Evolutionary conservation across 2,888 invertebrate species (phyloP).

Genomic region (Coelopa pilipes): DNA sequence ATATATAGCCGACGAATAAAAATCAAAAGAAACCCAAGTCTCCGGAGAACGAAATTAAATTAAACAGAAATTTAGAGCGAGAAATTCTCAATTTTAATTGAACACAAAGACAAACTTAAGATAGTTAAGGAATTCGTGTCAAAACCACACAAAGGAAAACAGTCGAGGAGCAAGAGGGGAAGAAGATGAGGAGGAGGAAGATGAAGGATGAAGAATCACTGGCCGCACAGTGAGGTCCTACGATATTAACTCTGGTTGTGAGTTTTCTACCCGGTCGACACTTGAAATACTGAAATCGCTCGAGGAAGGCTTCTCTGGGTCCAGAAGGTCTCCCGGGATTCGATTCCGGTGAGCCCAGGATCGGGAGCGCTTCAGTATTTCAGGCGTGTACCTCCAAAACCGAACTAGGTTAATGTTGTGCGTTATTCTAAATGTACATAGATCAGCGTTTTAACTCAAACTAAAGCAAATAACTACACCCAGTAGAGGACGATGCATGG

Average conservation of each 20-base stretch:
- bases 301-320: neutral
- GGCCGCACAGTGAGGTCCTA: constrained; percentile 17
- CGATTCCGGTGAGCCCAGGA: too few relatives aligned
- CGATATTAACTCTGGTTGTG: constrained; percentile 27
- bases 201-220: constrained; percentile 1
- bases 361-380: constrained; percentile 40
- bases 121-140: too few relatives aligned
- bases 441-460: constrained; percentile 48
- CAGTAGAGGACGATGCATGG: constrained; percentile 24
- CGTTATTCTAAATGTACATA: constrained; percentile 60
- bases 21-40: neutral
- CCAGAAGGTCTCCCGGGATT: too few relatives aligned
- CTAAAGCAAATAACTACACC: constrained; percentile 36
- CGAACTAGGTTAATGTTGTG: constrained; percentile 55
- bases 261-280: constrained; percentile 7
- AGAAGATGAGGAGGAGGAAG: too few relatives aligned
- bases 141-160: too few relatives aligned
- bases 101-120: neutral
- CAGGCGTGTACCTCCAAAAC: constrained; percentile 47
- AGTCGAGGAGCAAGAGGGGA: too few relatives aligned
- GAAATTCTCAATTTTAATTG: neutral
- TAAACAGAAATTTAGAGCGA: neutral
- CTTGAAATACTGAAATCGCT: constrained; percentile 4
- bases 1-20: too few relatives aligned
- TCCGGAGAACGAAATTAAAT: neutral